These are phyloP conservation scores for Molossus molossus DNA, from an alignment of 2,797 vertebrate genomes.

Conservation along the genomic window DNA sequence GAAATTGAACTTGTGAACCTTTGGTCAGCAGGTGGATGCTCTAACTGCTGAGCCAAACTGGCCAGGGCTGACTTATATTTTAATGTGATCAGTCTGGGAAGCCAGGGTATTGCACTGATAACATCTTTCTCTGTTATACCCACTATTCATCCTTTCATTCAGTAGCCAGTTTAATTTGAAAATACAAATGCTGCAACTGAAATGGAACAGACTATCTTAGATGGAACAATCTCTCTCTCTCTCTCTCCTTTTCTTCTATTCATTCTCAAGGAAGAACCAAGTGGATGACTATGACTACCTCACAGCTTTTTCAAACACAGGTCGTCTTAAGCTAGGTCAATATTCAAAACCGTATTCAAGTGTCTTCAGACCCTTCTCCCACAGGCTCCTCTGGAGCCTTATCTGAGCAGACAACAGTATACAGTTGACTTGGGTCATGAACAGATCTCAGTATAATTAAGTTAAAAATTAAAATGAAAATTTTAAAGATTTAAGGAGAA, in stretches of 20 bases:
- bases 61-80: background rate
- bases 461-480: slow-evolving; percentile 34
- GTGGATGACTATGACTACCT: background rate
- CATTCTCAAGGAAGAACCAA: background rate
- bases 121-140: background rate
- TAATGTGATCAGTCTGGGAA: background rate
- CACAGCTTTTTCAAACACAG: background rate
- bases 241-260: background rate
- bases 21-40: no score
- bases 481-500: background rate
- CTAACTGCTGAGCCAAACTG: no score
- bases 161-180: slow-evolving; percentile 23
- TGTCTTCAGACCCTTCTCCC: background rate
- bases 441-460: background rate
- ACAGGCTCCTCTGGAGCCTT: background rate
- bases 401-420: background rate
- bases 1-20: no score
- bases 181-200: background rate
- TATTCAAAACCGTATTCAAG: background rate
- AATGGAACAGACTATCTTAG: background rate
- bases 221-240: background rate
- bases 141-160: background rate
- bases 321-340: background rate
- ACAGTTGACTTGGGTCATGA: background rate
- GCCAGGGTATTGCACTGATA: background rate